Evolutionary conservation across 2,888 invertebrate species (phyloP).

Genomic region (Sympetrum striolatum): DNA sequence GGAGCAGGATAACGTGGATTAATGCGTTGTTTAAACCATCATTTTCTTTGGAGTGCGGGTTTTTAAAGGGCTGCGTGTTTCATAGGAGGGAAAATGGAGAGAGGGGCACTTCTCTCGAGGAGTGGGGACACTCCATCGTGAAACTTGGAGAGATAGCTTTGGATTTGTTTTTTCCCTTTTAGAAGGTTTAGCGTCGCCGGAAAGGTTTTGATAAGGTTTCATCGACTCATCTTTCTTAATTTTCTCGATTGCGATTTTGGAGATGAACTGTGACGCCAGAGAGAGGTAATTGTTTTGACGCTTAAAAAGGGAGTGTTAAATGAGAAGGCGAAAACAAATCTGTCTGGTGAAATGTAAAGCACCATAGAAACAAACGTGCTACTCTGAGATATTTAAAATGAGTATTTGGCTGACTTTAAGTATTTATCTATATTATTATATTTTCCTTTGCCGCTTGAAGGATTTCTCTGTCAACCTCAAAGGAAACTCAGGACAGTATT

Average conservation of each 20-base stretch:
- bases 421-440: too few relatives aligned
- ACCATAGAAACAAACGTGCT: too few relatives aligned
- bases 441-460: too few relatives aligned
- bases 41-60: constrained; percentile 13
- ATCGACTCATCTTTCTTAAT: neutral
- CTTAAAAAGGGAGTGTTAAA: neutral
- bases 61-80: neutral
- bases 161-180: neutral
- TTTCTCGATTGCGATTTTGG: neutral
- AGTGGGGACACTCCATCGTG: neutral
- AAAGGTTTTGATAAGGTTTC: neutral
- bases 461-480: too few relatives aligned
- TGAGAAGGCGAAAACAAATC: neutral
- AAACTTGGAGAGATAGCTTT: neutral
- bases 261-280: neutral
- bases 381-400: too few relatives aligned
- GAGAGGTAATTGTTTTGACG: neutral
- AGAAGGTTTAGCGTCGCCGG: neutral
- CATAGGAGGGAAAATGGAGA: neutral
- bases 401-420: too few relatives aligned
- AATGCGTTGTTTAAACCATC: constrained; percentile 44
- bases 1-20: constrained; percentile 38
- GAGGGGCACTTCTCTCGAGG: neutral
- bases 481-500: too few relatives aligned
- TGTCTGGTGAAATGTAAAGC: too few relatives aligned